Base-by-base conservation (phyloP, 2,888 invertebrate species). In the Autographa pulchrina region DNA sequence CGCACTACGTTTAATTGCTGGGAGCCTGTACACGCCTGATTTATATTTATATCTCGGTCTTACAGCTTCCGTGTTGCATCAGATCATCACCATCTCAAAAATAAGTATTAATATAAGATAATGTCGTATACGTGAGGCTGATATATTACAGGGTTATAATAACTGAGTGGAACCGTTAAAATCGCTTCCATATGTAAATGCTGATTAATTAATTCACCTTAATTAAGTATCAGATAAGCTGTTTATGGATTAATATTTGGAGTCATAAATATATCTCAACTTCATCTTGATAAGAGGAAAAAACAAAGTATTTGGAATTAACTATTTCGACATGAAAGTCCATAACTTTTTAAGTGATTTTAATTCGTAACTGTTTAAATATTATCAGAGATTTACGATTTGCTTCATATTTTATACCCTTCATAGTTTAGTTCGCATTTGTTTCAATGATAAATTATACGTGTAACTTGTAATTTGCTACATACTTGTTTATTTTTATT, bases 11-110 rank as follows among this genome's bases (percentile, higher is more conserved):
- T 82, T 82, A 83, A 81, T 75, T 78, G 83, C 84, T 84, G 73
- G 78, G 77, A 84, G 82, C 74, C 70, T 77, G 75, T 81, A 83
- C 75, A 77, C 69, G 72, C 62, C 74, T 78, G 77, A 84, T 84
- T 84, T 84, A 84, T 83, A 81, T 76, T 82, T 77, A 81, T 82
- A 81, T 82, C 84, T 75, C 41, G 56, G 75, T 81, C 77, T 78
- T 71, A 74, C 70, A 69, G 84, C 83, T 84, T 82, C 84, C 84
- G 77, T 32, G 66, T 84, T 80, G 79, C 81, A 75, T 78, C 82
- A 62, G 72, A 35, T 64, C 79, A 72, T 79, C 75, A 69, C 62
- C 67, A 65, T 60, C 67, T 72, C 69, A 38, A 79, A 78, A 60
- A 68, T 31, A 67, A 58, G 54, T 65, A 69, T 72, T 41, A 59